Evolutionary conservation across 2,888 invertebrate species (phyloP).

Genomic region (Mythimna lalbum): DNA sequence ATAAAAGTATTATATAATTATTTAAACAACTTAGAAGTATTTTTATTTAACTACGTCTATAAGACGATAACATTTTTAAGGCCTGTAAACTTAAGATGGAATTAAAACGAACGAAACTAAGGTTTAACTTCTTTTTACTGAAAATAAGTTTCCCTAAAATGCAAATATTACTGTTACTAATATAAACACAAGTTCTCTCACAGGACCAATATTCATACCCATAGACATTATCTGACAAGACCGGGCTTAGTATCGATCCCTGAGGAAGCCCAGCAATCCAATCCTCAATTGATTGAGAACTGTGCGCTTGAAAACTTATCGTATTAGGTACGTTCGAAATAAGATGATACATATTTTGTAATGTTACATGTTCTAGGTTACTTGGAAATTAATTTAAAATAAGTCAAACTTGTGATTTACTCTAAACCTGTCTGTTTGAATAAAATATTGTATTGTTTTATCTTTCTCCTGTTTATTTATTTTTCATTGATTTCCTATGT

Average conservation of each 20-base stretch:
- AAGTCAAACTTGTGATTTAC: slow-evolving; percentile 27
- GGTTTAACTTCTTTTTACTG: neutral
- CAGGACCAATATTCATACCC: neutral
- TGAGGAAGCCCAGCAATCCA: neutral
- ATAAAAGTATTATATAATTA: slow-evolving; percentile 57
- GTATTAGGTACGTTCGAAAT: neutral
- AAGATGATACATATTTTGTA: neutral
- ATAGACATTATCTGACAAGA: neutral
- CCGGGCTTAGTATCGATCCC: slow-evolving; percentile 16
- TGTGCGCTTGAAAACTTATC: neutral
- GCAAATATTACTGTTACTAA: neutral
- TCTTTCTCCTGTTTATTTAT: neutral
- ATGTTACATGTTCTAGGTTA: neutral
- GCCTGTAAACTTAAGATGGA: neutral
- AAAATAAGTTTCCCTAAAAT: neutral
- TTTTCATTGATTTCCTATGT: neutral
- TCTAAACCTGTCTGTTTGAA: slow-evolving; percentile 2
- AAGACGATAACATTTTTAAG: slow-evolving; percentile 25
- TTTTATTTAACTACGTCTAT: slow-evolving; percentile 24
- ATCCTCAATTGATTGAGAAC: neutral
- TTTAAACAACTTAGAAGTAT: slow-evolving; percentile 39
- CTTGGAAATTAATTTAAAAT: neutral
- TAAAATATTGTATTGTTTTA: slow-evolving; percentile 12
- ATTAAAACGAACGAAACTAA: neutral
- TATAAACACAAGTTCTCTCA: neutral